These are phyloP conservation scores for Salminus brasiliensis DNA, from an alignment of 2,113 vertebrate genomes.

Conservation along the genomic window DNA sequence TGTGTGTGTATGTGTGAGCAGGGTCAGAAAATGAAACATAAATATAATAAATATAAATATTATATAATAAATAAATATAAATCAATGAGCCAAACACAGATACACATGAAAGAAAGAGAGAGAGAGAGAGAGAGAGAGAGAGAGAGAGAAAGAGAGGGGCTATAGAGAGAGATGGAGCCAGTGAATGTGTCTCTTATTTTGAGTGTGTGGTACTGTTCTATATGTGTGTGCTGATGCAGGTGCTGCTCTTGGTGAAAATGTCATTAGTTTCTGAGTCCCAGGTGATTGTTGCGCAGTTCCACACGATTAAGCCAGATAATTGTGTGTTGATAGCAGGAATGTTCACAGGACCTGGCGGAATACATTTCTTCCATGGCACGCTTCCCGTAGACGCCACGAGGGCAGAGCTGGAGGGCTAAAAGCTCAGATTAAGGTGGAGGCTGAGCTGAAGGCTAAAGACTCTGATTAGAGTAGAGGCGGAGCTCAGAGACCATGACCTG, in stretches of 20 bases:
- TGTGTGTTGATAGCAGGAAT: slow-evolving; percentile 98
- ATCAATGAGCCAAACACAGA: not conserved
- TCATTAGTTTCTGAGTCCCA: slow-evolving; percentile 97
- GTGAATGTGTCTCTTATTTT: not conserved
- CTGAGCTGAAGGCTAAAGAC: not conserved
- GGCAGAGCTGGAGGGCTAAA: not conserved
- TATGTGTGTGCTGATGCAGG: slow-evolving; percentile 76
- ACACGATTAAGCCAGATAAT: slow-evolving; percentile 99
- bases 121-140: not conserved
- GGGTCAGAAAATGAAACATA: too few relatives aligned
- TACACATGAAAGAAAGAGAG: not conserved
- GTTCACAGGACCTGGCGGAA: slow-evolving; percentile 38
- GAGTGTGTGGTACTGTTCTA: not conserved
- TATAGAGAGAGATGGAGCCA: not conserved
- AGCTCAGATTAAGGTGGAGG: not conserved
- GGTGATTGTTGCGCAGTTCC: slow-evolving; percentile 98
- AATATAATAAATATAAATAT: too few relatives aligned
- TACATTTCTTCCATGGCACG: slow-evolving; percentile 19
- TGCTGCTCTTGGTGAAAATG: slow-evolving; percentile 92
- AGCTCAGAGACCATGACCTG: not conserved
- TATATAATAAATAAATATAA: too few relatives aligned
- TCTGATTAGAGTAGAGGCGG: not conserved
- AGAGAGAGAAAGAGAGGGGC: not conserved
- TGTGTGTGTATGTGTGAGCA: slow-evolving; percentile 7
- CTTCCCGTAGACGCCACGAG: not conserved